Percentiles rank a stretch among this genome's conserved stretches.
Evolutionary conservation across 2,113 vertebrate genomes (phyloP).

Genomic region (Cacatua alba): DNA sequence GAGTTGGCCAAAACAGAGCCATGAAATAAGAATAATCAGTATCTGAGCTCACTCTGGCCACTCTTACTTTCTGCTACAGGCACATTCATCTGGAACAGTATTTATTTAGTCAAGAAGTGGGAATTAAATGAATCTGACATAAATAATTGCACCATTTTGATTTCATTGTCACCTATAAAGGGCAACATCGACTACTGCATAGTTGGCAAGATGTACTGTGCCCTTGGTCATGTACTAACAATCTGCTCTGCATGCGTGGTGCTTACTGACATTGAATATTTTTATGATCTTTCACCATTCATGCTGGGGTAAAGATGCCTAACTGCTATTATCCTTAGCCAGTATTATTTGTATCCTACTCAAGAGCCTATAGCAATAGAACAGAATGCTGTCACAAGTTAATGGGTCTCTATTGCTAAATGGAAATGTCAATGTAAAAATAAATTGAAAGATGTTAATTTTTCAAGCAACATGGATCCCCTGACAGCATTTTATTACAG

Average conservation of each 20-base stretch:
- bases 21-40: not conserved
- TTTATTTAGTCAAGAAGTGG: not conserved
- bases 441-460: conserved; percentile 37
- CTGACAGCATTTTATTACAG: conserved; percentile 39
- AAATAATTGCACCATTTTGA: not conserved
- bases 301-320: not conserved
- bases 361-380: not conserved
- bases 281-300: not conserved
- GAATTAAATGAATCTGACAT: conserved; percentile 18
- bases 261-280: not conserved
- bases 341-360: not conserved
- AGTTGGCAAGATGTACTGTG: not conserved
- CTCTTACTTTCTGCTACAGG: not conserved
- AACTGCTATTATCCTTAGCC: not conserved
- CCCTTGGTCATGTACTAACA: not conserved
- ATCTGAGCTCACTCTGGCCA: not conserved
- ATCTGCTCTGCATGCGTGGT: not conserved
- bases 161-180: not conserved
- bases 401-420: conserved; percentile 30
- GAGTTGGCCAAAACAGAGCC: not conserved
- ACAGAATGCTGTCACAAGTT: conserved; percentile 10
- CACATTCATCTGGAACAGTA: not conserved
- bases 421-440: conserved; percentile 34
- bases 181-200: not conserved
- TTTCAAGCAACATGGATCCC: conserved; percentile 22